phyloP scores from a whole-genome alignment of 2,888 invertebrate species.

The Microctonus brassicae region DNA sequence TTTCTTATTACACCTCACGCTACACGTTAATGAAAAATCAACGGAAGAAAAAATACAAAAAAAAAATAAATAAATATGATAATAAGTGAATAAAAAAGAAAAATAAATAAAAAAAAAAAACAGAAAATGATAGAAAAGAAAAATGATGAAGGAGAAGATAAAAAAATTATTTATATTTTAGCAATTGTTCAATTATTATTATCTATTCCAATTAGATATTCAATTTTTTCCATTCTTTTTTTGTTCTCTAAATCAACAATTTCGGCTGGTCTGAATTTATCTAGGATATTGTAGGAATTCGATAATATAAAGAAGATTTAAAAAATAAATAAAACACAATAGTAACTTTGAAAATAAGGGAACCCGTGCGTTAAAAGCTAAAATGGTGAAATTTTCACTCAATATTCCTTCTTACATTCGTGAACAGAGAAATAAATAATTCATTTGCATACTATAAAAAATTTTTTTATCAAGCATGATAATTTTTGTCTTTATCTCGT shows the following conservation, averaged over 20 bases:
- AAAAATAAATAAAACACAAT: slow-evolving; percentile 29
- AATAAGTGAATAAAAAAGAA: slow-evolving; percentile 25
- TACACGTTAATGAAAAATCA: slow-evolving; percentile 19
- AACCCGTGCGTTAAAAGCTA: slow-evolving; percentile 3
- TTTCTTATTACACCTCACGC: slow-evolving; percentile 16
- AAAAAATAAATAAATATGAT: slow-evolving; percentile 15
- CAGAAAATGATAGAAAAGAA: slow-evolving; percentile 9
- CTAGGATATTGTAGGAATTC: slow-evolving; percentile 58
- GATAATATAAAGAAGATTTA: slow-evolving; percentile 46
- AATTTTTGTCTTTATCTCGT: neutral
- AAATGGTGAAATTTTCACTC: neutral
- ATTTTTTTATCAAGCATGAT: no score
- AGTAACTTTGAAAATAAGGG: neutral
- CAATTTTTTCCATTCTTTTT: slow-evolving; percentile 49
- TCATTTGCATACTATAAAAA: no score
- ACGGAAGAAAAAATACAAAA: slow-evolving; percentile 8
- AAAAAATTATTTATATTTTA: slow-evolving; percentile 65
- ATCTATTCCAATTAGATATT: slow-evolving; percentile 57
- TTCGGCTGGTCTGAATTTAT: slow-evolving; percentile 69
- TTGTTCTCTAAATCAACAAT: slow-evolving; percentile 57
- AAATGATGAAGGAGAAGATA: slow-evolving; percentile 33
- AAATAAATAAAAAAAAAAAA: slow-evolving; percentile 33
- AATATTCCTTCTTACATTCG: neutral
- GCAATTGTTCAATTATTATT: slow-evolving; percentile 59
- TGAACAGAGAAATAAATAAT: slow-evolving; percentile 7